Evolutionary conservation across 1,140 invertebrate species (phyloP).

Genomic region (Drosophila littoralis): DNA sequence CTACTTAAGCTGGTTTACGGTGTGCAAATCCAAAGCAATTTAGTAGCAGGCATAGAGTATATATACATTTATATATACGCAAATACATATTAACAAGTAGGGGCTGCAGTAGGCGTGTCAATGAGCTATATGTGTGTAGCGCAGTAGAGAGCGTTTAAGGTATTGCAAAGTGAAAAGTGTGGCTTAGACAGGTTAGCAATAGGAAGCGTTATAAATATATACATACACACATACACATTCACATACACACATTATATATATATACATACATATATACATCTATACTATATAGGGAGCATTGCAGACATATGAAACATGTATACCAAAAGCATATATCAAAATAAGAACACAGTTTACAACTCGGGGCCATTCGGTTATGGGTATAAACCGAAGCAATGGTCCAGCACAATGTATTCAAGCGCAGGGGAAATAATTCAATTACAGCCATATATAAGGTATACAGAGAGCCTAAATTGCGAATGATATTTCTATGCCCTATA

Average conservation of each 20-base stretch:
- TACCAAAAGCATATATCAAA: conserved; percentile 35
- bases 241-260: conserved; percentile 29
- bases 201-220: conserved; percentile 15
- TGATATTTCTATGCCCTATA: conserved; percentile 67
- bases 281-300: conserved; percentile 68
- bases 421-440: conserved; percentile 65
- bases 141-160: conserved; percentile 22
- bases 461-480: conserved; percentile 63
- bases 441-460: conserved; percentile 53
- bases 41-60: conserved; percentile 39
- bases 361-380: conserved; percentile 12
- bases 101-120: conserved; percentile 38
- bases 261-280: conserved; percentile 30
- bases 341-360: conserved; percentile 30
- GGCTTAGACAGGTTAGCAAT: conserved; percentile 29
- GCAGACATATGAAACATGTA: conserved; percentile 62
- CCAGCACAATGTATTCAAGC: conserved; percentile 26
- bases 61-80: conserved; percentile 42
- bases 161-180: conserved; percentile 4
- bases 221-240: conserved; percentile 46
- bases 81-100: conserved; percentile 43
- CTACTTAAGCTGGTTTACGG: conserved; percentile 31
- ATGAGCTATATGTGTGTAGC: conserved; percentile 32
- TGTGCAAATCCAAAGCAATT: conserved; percentile 42
- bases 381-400: background rate